These are phyloP conservation scores for Campaea margaritaria DNA, from an alignment of 2,888 invertebrate genomes.

Conservation along the genomic window DNA sequence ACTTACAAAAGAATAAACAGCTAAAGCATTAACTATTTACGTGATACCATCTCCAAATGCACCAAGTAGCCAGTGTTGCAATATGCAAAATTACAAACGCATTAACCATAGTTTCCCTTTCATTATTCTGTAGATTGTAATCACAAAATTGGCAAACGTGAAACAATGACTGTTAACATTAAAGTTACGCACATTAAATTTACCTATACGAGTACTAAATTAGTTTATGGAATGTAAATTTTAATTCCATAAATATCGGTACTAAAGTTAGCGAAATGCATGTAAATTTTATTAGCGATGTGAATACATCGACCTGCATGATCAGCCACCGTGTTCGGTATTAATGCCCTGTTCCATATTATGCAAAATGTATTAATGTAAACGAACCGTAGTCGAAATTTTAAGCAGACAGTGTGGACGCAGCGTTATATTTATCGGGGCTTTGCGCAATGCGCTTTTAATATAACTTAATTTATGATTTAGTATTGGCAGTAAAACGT, in stretches of 20 bases:
- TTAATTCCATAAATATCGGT: constrained; percentile 20
- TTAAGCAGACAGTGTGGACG: constrained; percentile 28
- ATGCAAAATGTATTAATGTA: constrained; percentile 38
- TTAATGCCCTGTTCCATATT: constrained; percentile 39
- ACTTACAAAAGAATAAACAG: constrained; percentile 25
- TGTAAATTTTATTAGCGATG: constrained; percentile 25
- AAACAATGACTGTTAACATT: constrained; percentile 42
- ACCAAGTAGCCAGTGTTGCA: constrained; percentile 46
- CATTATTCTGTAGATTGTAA: constrained; percentile 41
- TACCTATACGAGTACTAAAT: constrained; percentile 1
- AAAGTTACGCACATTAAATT: constrained; percentile 13
- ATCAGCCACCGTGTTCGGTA: constrained; percentile 55
- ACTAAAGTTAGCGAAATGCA: constrained; percentile 8
- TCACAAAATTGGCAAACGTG: constrained; percentile 41
- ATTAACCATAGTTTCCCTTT: constrained; percentile 43
- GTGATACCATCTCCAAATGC: constrained; percentile 34
- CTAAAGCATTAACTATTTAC: constrained; percentile 25
- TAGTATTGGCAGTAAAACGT: constrained; percentile 1
- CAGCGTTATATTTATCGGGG: constrained; percentile 16
- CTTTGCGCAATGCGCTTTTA: constrained; percentile 34
- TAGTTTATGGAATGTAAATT: constrained; percentile 1
- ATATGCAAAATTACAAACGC: constrained; percentile 54
- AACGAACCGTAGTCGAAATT: constrained; percentile 33
- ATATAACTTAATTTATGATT: constrained; percentile 11
- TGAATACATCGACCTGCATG: constrained; percentile 57